Conservation (phyloP, 1,140 invertebrate species). For the Tetramorium alpestre region DNA sequence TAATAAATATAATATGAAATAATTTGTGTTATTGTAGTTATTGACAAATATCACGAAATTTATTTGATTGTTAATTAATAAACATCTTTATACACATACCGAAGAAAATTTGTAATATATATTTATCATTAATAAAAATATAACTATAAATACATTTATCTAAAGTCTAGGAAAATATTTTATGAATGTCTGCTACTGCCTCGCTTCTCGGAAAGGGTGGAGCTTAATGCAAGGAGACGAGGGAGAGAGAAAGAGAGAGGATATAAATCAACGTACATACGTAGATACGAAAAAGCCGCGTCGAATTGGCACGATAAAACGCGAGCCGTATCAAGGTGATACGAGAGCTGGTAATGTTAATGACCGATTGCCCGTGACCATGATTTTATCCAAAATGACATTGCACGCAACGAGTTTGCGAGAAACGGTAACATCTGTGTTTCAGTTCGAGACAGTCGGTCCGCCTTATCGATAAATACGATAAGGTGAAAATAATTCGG, state of each 20-base stretch:
- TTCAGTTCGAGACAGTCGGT: background rate
- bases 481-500: background rate
- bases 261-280: constrained; percentile 35
- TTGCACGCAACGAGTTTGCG: background rate
- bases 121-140: background rate
- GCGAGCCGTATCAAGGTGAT: constrained; percentile 12
- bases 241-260: constrained; percentile 3
- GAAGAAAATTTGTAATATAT: background rate
- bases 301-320: constrained; percentile 27
- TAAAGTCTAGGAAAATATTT: constrained; percentile 13
- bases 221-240: background rate
- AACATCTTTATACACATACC: background rate
- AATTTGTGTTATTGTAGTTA: no score
- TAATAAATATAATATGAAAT: background rate
- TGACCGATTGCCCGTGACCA: constrained; percentile 62
- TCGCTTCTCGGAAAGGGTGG: constrained; percentile 29
- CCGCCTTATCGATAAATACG: constrained; percentile 45
- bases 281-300: constrained; percentile 24
- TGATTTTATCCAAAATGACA: constrained; percentile 42
- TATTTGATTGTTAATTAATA: background rate
- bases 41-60: background rate
- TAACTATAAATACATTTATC: background rate
- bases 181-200: background rate
- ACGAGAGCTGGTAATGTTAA: constrained; percentile 61
- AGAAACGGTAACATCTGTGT: constrained; percentile 30